A percentile compares a stretch with the other conserved stretches of the same genome.
Evolutionary conservation across 2,797 vertebrate genomes (phyloP).

Genomic region (Danio kyathit): DNA sequence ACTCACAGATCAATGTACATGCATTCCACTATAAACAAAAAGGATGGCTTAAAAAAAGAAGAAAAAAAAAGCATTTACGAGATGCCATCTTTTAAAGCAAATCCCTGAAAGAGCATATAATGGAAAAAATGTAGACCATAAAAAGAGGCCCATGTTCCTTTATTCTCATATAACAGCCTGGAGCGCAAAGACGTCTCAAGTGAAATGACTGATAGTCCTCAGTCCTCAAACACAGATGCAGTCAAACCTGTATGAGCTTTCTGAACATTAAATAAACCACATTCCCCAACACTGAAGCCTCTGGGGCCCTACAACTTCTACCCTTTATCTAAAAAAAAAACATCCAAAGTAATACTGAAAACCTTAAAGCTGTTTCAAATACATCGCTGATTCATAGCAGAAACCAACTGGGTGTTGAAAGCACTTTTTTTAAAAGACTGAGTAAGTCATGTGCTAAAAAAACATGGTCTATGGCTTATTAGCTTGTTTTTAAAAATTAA

Average conservation of each 20-base stretch:
- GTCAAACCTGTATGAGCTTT: slow-evolving; percentile 22
- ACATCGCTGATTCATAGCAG: neutral
- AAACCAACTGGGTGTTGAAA: slow-evolving; percentile 1
- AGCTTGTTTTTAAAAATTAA: slow-evolving; percentile 5
- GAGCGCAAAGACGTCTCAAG: slow-evolving; percentile 12
- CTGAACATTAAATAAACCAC: slow-evolving; percentile 6
- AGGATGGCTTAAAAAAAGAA: neutral
- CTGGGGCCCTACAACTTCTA: neutral
- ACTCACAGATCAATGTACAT: neutral
- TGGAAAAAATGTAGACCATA: neutral
- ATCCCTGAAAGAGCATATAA: neutral
- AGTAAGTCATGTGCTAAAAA: neutral
- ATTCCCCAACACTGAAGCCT: neutral
- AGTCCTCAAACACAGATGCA: neutral
- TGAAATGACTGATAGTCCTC: slow-evolving; percentile 20
- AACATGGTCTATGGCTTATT: neutral
- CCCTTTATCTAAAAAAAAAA: slow-evolving; percentile 15
- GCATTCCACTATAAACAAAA: neutral
- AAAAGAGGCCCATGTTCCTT: neutral
- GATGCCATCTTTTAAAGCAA: neutral
- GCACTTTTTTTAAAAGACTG: neutral
- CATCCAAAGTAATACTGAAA: neutral
- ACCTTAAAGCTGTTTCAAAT: neutral
- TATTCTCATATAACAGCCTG: neutral
- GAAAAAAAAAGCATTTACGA: no score